Conservation (phyloP, 2,797 vertebrate genomes). For the Poeciliopsis presidionis region DNA sequence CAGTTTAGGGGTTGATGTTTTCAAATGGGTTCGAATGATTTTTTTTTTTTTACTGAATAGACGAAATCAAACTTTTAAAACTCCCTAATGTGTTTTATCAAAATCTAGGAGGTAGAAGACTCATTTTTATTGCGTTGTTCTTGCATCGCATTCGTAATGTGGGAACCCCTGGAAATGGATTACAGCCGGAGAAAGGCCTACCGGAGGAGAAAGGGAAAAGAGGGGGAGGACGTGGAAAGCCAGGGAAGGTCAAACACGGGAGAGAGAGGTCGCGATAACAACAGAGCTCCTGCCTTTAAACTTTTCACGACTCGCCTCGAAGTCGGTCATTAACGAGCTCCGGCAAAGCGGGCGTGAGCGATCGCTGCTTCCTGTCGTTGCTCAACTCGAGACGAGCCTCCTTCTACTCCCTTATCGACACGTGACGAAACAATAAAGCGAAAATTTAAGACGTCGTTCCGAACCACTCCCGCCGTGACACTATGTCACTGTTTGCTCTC, state of each 20-base stretch:
- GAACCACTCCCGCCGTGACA: background rate
- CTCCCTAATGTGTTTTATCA: background rate
- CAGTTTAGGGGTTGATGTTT: background rate
- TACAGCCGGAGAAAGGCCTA: slow-evolving; percentile 10
- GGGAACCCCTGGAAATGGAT: background rate
- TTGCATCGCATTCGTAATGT: background rate
- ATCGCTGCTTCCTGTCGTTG: slow-evolving; percentile 81
- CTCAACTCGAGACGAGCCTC: slow-evolving; percentile 72
- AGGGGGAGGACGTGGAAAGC: slow-evolving; percentile 14
- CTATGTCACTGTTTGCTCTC: background rate
- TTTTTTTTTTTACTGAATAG: background rate
- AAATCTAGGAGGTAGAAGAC: background rate
- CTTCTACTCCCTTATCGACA: slow-evolving; percentile 59
- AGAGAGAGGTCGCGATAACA: slow-evolving; percentile 40
- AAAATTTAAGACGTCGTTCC: slow-evolving; percentile 1
- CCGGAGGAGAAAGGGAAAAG: slow-evolving; percentile 8
- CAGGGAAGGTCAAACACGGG: slow-evolving; percentile 32
- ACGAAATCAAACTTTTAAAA: background rate
- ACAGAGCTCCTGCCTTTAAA: slow-evolving; percentile 54
- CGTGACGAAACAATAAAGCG: slow-evolving; percentile 38
- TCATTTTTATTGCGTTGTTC: background rate
- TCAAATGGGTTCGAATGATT: background rate
- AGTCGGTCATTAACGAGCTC: slow-evolving; percentile 75
- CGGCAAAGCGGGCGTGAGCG: slow-evolving; percentile 66
- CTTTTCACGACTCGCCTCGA: slow-evolving; percentile 69